Evolutionary conservation across 2,888 invertebrate species (phyloP).

Genomic region (Augochlorella aurata): DNA sequence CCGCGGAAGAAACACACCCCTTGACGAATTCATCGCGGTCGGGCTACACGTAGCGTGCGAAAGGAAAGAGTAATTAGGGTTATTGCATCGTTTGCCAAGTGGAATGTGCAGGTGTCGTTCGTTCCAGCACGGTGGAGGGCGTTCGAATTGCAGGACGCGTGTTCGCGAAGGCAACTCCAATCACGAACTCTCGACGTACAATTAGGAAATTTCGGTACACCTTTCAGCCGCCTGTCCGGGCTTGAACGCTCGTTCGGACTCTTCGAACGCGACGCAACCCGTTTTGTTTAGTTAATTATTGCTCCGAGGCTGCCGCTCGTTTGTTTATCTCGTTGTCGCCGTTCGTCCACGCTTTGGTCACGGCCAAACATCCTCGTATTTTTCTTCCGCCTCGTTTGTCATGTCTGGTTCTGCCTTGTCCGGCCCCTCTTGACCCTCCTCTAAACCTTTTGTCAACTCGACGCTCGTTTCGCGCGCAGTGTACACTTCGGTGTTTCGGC

Average conservation of each 20-base stretch:
- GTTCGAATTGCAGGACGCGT: constrained; percentile 28
- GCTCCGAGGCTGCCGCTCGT: not conserved
- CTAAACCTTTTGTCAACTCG: too few species aligned
- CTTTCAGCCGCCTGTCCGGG: constrained; percentile 29
- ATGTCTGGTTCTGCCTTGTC: too few species aligned
- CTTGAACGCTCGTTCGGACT: constrained; percentile 4
- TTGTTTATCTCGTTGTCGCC: not conserved
- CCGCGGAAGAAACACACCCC: constrained; percentile 27
- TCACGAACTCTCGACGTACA: constrained; percentile 41
- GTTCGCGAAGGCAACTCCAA: constrained; percentile 38
- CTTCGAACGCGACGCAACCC: not conserved
- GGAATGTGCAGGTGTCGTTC: constrained; percentile 48
- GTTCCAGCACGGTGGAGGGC: constrained; percentile 31
- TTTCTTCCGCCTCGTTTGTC: too few species aligned
- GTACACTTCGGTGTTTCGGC: too few species aligned
- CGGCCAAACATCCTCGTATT: not conserved
- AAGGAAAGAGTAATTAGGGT: constrained; percentile 55
- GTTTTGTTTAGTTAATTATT: not conserved
- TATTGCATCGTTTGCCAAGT: constrained; percentile 58
- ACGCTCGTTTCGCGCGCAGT: too few species aligned
- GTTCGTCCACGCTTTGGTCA: not conserved
- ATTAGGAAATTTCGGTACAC: constrained; percentile 37
- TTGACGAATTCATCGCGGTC: constrained; percentile 43
- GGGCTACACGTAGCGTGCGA: constrained; percentile 42
- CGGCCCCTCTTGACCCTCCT: too few species aligned